Conservation (phyloP, 2,888 invertebrate genomes). For the Dicyrtoma fusca region DNA sequence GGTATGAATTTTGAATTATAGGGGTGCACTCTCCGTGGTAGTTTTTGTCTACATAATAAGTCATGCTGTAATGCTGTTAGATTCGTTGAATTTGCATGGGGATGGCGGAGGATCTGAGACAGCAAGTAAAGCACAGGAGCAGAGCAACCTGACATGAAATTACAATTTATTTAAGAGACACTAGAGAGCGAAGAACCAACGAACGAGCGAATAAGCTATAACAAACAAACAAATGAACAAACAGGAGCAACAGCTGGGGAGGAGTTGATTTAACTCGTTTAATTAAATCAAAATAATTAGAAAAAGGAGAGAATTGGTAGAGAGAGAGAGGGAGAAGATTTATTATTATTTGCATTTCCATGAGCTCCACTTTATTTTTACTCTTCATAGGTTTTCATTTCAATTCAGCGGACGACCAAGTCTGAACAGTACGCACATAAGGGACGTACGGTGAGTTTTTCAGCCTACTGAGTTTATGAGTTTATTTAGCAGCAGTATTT, state of each 20-base stretch:
- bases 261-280: conserved; percentile 16
- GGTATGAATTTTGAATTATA: too few relatives aligned
- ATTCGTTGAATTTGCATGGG: too few relatives aligned
- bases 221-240: neutral
- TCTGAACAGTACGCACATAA: too few relatives aligned
- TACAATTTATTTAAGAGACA: neutral
- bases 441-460: neutral
- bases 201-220: too few relatives aligned
- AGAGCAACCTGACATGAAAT: neutral
- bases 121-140: neutral
- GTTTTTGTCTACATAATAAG: too few relatives aligned
- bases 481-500: too few relatives aligned
- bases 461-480: neutral
- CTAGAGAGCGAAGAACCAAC: too few relatives aligned
- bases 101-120: too few relatives aligned
- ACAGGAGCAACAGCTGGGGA: conserved; percentile 14
- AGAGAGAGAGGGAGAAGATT: neutral
- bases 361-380: neutral
- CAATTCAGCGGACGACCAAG: neutral
- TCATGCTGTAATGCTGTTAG: too few relatives aligned
- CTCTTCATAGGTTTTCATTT: neutral
- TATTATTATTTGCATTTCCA: conserved; percentile 25
- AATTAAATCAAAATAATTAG: conserved; percentile 30
- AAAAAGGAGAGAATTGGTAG: conserved; percentile 18
- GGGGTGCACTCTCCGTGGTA: too few relatives aligned